Percentiles rank a stretch among this genome's conserved stretches.
These are phyloP conservation scores for Molothrus aeneus DNA, from an alignment of 2,797 vertebrate species.

Conservation along the genomic window DNA sequence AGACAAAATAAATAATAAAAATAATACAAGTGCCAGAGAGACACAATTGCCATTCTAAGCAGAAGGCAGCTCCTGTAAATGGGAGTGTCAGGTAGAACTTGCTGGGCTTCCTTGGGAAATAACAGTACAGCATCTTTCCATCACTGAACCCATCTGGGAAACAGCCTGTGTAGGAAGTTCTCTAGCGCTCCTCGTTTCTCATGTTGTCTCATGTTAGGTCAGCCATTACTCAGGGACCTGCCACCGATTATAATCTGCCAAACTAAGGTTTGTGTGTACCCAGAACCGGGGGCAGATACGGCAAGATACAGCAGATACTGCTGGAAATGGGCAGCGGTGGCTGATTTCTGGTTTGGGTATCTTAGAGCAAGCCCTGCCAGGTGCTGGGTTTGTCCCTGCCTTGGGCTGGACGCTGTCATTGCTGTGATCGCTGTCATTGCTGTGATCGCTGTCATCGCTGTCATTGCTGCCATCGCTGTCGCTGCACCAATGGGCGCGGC, in stretches of 20 bases:
- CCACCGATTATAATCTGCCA: background rate
- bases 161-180: background rate
- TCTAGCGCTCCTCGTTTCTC: background rate
- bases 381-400: background rate
- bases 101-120: slow-evolving; percentile 10
- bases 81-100: background rate
- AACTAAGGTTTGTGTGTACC: fast-evolving
- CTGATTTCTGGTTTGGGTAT: background rate
- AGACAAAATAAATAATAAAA: slow-evolving; percentile 45
- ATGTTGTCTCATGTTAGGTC: background rate
- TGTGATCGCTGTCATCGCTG: fast-evolving
- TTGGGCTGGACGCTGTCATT: background rate
- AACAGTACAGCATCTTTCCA: slow-evolving; percentile 13
- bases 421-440: background rate
- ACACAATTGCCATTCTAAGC: background rate
- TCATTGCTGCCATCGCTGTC: background rate
- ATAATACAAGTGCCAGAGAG: slow-evolving; percentile 10
- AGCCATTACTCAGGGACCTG: background rate
- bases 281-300: fast-evolving
- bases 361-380: background rate
- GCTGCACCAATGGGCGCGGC: fast-evolving
- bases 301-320: background rate
- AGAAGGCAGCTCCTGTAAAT: slow-evolving; percentile 2
- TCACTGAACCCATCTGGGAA: background rate
- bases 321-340: fast-evolving